These are phyloP conservation scores for Spea multiplicata DNA, from an alignment of 2,113 vertebrate species.

Conservation along the genomic window DNA sequence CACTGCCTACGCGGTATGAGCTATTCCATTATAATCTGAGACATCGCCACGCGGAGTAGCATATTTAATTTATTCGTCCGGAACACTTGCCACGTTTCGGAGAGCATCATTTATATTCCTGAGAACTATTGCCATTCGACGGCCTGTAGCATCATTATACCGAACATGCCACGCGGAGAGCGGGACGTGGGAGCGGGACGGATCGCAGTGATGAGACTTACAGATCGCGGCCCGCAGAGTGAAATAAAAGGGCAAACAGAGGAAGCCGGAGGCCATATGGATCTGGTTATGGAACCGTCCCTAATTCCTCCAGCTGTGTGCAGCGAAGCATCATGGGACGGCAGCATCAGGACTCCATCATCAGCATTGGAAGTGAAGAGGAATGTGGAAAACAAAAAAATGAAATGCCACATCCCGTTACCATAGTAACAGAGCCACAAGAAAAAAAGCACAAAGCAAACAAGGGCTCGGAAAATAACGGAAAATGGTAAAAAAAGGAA, in stretches of 20 bases:
- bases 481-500: background rate
- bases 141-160: too few relatives aligned
- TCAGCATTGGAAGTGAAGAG: background rate
- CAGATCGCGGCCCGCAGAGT: background rate
- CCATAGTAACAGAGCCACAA: conserved; percentile 13
- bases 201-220: background rate
- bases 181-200: background rate
- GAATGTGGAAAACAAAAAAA: conserved; percentile 40
- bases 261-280: conserved; percentile 25
- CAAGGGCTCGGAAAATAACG: background rate
- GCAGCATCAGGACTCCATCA: background rate
- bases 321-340: conserved; percentile 29
- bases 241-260: background rate
- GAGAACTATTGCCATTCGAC: too few relatives aligned
- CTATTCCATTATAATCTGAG: too few relatives aligned
- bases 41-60: too few relatives aligned
- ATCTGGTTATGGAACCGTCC: conserved; percentile 14
- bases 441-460: background rate
- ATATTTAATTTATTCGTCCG: too few relatives aligned
- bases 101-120: too few relatives aligned
- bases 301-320: conserved; percentile 40
- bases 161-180: too few relatives aligned
- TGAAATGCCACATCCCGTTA: conserved; percentile 33
- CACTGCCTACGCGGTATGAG: too few relatives aligned
- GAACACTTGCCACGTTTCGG: too few relatives aligned